Conservation (phyloP, 2,888 invertebrate species). For the Zaprionus obscuricornis region DNA sequence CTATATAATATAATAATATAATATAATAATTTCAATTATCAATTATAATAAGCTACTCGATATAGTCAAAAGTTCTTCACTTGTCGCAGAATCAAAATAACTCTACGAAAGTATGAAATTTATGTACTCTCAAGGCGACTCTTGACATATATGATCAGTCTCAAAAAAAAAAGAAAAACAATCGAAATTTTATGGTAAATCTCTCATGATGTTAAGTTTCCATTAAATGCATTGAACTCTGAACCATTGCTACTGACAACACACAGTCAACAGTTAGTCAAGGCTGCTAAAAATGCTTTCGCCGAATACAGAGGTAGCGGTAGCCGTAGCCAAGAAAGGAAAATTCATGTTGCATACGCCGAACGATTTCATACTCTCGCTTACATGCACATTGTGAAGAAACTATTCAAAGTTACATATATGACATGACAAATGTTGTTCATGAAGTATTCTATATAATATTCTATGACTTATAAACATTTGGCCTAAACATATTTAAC, state of each 20-base stretch:
- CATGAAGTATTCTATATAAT: too few species aligned
- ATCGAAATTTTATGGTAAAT: conserved; percentile 52
- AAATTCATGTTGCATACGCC: conserved; percentile 41
- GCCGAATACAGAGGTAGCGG: conserved; percentile 36
- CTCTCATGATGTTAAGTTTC: conserved; percentile 69
- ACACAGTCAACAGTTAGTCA: conserved; percentile 4
- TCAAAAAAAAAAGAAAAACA: conserved; percentile 16
- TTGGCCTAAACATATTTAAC: too few species aligned
- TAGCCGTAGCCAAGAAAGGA: conserved; percentile 3
- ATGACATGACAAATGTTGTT: too few species aligned
- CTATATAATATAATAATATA: too few species aligned
- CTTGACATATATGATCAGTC: conserved; percentile 48
- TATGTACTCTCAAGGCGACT: conserved; percentile 49
- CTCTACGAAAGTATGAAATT: conserved; percentile 49
- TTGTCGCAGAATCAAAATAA: conserved; percentile 38
- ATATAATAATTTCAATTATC: conserved; percentile 1
- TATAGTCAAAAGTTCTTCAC: conserved; percentile 34
- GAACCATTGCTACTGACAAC: conserved; percentile 66
- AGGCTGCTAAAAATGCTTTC: conserved; percentile 59
- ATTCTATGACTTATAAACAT: too few species aligned
- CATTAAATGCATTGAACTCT: conserved; percentile 73
- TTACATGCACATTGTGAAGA: too few species aligned
- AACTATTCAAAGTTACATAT: too few species aligned
- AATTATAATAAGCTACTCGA: conserved; percentile 45
- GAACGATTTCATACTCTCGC: too few species aligned